Conservation (phyloP, 1,140 invertebrate genomes). For the Caenorhabditis remanei region DNA sequence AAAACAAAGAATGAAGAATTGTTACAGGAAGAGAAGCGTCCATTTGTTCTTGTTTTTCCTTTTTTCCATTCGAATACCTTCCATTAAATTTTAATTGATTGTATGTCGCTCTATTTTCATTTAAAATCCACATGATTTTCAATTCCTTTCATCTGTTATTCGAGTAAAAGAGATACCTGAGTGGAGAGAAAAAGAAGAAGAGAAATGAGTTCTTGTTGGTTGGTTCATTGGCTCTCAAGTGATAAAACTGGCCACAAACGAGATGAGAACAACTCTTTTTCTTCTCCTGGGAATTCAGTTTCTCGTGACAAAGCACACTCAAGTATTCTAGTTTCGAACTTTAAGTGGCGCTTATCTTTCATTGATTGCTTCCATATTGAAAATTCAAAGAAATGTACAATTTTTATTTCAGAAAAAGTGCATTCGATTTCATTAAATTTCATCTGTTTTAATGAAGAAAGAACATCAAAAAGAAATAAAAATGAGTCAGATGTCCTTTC, state of each 20-base stretch:
- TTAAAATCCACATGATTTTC: neutral
- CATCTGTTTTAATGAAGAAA: neutral
- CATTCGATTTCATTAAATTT: too few species aligned
- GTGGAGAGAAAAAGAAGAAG: neutral
- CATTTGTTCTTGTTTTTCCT: neutral
- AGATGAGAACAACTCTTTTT: neutral
- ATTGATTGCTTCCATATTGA: too few species aligned
- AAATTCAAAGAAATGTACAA: too few species aligned
- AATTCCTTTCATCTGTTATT: neutral
- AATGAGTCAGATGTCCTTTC: neutral
- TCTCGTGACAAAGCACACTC: conserved; percentile 1
- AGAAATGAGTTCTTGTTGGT: neutral
- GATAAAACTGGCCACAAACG: conserved; percentile 52
- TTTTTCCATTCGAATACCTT: neutral
- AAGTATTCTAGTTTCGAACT: neutral
- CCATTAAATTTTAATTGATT: conserved; percentile 9
- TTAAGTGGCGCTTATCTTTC: neutral
- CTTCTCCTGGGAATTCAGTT: neutral
- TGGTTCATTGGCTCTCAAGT: conserved; percentile 47
- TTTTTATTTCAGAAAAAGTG: too few species aligned
- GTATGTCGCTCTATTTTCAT: neutral
- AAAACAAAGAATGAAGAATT: neutral
- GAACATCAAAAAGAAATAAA: conserved; percentile 30
- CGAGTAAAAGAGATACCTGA: neutral
- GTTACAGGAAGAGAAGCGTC: too few species aligned